phyloP scores from a whole-genome alignment of 2,888 invertebrate genomes.

The Eilema depressum region DNA sequence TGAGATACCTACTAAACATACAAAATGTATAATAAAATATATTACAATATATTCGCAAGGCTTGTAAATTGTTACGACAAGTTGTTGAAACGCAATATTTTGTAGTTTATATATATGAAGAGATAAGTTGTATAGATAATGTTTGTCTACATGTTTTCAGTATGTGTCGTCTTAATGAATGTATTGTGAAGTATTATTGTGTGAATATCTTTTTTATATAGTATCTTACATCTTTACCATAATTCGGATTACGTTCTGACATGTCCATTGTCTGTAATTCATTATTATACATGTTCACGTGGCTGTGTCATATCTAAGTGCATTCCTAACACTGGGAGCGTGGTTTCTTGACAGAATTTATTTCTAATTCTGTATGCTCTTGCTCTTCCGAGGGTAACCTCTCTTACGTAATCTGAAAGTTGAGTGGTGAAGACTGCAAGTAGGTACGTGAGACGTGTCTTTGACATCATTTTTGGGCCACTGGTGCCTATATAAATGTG shows the following conservation, averaged over 20 bases:
- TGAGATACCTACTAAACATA: slow-evolving; percentile 44
- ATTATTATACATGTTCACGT: slow-evolving; percentile 52
- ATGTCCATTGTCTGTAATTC: slow-evolving; percentile 39
- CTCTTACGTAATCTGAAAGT: slow-evolving; percentile 41
- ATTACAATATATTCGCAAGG: slow-evolving; percentile 33
- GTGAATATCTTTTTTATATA: slow-evolving; percentile 27
- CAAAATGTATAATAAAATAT: slow-evolving; percentile 48
- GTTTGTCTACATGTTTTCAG: slow-evolving; percentile 24
- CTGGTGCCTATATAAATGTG: slow-evolving; percentile 72
- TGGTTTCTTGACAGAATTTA: slow-evolving; percentile 75
- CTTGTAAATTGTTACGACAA: slow-evolving; percentile 39
- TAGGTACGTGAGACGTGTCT: slow-evolving; percentile 37
- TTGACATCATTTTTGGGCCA: slow-evolving; percentile 66
- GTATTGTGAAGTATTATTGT: slow-evolving; percentile 32
- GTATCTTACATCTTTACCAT: slow-evolving; percentile 27
- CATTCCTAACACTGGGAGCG: slow-evolving; percentile 74
- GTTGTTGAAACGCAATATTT: slow-evolving; percentile 32
- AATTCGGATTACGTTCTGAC: slow-evolving; percentile 21
- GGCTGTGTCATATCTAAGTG: slow-evolving; percentile 84
- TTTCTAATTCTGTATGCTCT: slow-evolving; percentile 69
- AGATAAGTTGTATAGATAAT: slow-evolving; percentile 29
- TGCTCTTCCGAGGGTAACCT: slow-evolving; percentile 60
- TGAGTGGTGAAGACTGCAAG: slow-evolving; percentile 52
- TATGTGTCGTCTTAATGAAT: slow-evolving; percentile 35
- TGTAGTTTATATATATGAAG: slow-evolving; percentile 25